phyloP scores from a whole-genome alignment of 2,113 vertebrate genomes.

The Protomyctophum bolini region DNA sequence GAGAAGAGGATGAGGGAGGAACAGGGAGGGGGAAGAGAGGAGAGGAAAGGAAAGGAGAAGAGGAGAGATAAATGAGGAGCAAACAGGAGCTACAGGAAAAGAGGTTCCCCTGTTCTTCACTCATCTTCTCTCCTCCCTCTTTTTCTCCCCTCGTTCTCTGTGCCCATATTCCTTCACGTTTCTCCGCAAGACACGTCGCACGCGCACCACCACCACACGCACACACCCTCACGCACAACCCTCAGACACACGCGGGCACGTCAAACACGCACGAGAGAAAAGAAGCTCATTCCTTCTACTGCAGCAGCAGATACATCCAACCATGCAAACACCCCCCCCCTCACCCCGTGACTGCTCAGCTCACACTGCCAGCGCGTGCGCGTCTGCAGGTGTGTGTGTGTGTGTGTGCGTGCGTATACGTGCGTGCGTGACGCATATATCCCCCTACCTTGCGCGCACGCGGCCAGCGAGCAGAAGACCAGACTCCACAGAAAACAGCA shows the following conservation, averaged over 20 bases:
- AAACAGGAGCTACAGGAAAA: neutral
- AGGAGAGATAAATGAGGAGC: neutral
- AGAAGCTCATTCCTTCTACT: constrained; percentile 28
- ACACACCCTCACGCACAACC: constrained; percentile 20
- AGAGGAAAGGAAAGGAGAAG: neutral
- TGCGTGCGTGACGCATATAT: constrained; percentile 24
- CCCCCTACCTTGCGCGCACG: constrained; percentile 71
- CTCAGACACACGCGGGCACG: constrained; percentile 25
- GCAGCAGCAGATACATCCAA: constrained; percentile 25
- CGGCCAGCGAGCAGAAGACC: constrained; percentile 66
- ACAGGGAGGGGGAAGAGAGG: neutral
- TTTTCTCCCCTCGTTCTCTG: constrained; percentile 33
- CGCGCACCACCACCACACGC: constrained; percentile 13
- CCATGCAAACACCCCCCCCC: neutral
- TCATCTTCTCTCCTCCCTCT: constrained; percentile 8
- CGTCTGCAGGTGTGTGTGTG: constrained; percentile 16
- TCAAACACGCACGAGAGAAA: neutral
- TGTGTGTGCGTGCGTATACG: constrained; percentile 26
- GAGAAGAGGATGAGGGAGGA: constrained; percentile 29
- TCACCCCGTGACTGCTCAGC: neutral
- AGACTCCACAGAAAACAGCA: constrained; percentile 74
- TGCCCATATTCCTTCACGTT: constrained; percentile 38
- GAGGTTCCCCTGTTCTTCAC: neutral
- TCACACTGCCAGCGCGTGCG: neutral
- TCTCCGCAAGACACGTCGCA: constrained; percentile 50